Percentiles rank a stretch among this genome's conserved stretches.
phyloP scores from a whole-genome alignment of 2,113 vertebrate species.

The Tragelaphus buxtoni region DNA sequence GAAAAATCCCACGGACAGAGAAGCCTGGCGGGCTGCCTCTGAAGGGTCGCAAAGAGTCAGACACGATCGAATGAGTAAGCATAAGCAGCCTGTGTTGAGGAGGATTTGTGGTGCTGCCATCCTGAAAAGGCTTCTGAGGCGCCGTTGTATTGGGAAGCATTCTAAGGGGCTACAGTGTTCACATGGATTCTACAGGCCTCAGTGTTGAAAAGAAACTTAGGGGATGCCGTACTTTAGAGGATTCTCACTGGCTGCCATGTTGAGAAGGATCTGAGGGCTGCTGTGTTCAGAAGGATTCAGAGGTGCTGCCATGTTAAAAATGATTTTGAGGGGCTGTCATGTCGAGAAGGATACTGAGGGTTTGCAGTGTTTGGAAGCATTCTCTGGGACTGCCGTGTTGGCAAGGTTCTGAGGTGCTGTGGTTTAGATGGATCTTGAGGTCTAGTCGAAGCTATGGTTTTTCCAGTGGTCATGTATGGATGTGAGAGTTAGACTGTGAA shows the following conservation, averaged over 20 bases:
- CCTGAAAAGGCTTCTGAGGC: neutral
- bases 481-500: too few species aligned
- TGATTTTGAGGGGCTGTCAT: neutral
- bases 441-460: too few species aligned
- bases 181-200: neutral
- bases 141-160: neutral
- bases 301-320: neutral
- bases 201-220: neutral
- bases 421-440: neutral
- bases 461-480: too few species aligned
- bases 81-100: neutral
- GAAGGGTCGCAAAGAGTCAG: neutral
- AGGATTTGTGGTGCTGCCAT: neutral
- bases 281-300: neutral
- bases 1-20: neutral
- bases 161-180: neutral
- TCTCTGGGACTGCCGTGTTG: neutral
- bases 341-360: neutral
- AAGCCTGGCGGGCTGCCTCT: neutral
- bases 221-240: neutral
- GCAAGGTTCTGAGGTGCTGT: neutral
- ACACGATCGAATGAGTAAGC: neutral
- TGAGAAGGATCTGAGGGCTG: neutral
- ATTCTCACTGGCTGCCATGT: neutral
- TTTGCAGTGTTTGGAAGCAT: neutral